Evolutionary conservation across 37 sponge, comb jelly and placozoan genomes (phyloP), one percentile per base, ranked within the genome.

Genomic region (Geodia barretti): DNA sequence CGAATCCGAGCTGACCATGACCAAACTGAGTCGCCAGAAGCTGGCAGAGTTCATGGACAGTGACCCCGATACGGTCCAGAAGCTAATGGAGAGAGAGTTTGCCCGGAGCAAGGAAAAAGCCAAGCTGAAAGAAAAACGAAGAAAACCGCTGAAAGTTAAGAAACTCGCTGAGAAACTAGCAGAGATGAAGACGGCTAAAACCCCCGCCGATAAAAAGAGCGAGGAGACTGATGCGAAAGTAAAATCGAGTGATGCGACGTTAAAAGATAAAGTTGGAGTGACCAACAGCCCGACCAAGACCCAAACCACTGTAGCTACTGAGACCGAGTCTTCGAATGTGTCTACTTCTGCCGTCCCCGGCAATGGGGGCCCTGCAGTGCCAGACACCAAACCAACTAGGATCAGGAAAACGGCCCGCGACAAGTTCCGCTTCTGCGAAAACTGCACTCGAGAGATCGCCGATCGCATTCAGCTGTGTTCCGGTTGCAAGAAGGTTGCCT

Each of bases 401-500:
- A 14, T 8, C 19, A 24, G 64, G 11, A 73, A 7, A 33, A 72
- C 63, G 19, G 89, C 84, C 30, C 73, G 89, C 0, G 89, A 88
- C 31, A 83, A 83, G 71, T 88, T 88, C 47, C 69, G 28, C 41
- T 42, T 11, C n/a, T 83, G 83, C 34, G 83, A 78, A n/a, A 88
- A 77, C 54, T 88, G 89, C 35, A 41, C 40, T 4, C 2, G 14
- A 37, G 63, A 64, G 39, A 88, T 88, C 41, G 28, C 9, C 25
- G 72, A 60, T 1, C 37, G 74, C n/a, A 88, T 88, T 30, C 34
- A 54, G 64, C 30, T 88, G 58, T 88, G 89, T 62, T 58, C 89
- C 0, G 82, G 79, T 0, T 92, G 93, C 60, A 84, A 82, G 78
- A 73, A 65, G 38, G 93, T 88, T 41, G 77, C 78, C 26, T 92